These are phyloP conservation scores for Sapayoa aenigma DNA, from an alignment of 2,113 vertebrate species.

Conservation along the genomic window DNA sequence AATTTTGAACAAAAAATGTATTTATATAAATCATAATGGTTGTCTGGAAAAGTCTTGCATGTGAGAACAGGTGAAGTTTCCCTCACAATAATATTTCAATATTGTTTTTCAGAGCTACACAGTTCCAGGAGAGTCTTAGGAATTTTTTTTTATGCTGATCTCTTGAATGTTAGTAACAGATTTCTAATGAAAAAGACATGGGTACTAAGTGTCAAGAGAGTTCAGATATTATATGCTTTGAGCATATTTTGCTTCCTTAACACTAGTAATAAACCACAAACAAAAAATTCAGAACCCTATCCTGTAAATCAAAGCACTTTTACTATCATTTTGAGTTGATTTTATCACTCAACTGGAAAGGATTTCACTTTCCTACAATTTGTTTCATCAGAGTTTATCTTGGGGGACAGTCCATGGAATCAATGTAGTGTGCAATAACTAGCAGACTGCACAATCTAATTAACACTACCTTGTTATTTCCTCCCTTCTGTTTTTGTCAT, in stretches of 20 bases:
- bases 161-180: background rate
- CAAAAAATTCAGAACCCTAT: fast-evolving
- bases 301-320: background rate
- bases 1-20: background rate
- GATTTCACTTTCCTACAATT: background rate
- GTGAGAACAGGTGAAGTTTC: background rate
- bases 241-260: background rate
- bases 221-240: background rate
- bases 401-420: background rate
- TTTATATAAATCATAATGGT: background rate
- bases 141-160: background rate
- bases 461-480: background rate
- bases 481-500: background rate
- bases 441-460: background rate
- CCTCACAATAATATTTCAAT: background rate
- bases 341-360: background rate
- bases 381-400: background rate
- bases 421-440: background rate
- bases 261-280: background rate
- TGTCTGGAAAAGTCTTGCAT: background rate
- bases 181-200: background rate
- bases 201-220: background rate
- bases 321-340: background rate
- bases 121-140: background rate
- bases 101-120: background rate